phyloP scores from a whole-genome alignment of 2,888 invertebrate genomes.

The Lypha dubia region DNA sequence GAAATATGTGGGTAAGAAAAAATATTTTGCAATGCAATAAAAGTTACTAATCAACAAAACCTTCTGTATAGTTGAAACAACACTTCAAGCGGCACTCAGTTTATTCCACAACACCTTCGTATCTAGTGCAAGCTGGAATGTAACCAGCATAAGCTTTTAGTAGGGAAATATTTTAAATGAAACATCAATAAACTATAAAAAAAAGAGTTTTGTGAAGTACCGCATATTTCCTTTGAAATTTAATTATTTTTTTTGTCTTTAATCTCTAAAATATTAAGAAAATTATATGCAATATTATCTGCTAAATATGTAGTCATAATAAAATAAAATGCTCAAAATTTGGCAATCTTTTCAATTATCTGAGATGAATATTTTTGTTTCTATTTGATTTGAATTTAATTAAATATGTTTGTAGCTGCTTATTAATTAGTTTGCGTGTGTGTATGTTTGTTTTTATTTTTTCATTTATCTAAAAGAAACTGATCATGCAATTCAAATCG shows the following conservation, averaged over 20 bases:
- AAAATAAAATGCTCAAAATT: not conserved
- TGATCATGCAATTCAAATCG: slow-evolving; percentile 27
- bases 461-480: not conserved
- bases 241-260: not conserved
- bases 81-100: not conserved
- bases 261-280: not conserved
- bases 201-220: too few species aligned
- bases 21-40: not conserved
- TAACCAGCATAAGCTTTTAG: too few species aligned
- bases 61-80: too few species aligned
- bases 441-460: not conserved
- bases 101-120: too few species aligned
- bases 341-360: not conserved
- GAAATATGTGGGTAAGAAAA: not conserved
- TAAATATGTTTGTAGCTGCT: not conserved
- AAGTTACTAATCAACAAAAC: not conserved
- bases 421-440: not conserved
- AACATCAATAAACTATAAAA: too few species aligned
- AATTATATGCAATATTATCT: not conserved
- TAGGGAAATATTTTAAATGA: too few species aligned
- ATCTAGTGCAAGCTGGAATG: too few species aligned
- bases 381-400: not conserved
- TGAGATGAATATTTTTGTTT: slow-evolving; percentile 17
- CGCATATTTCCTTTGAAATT: too few species aligned
- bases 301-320: too few species aligned